Conservation (phyloP, 1,140 invertebrate species). For the Bombus balteatus region DNA sequence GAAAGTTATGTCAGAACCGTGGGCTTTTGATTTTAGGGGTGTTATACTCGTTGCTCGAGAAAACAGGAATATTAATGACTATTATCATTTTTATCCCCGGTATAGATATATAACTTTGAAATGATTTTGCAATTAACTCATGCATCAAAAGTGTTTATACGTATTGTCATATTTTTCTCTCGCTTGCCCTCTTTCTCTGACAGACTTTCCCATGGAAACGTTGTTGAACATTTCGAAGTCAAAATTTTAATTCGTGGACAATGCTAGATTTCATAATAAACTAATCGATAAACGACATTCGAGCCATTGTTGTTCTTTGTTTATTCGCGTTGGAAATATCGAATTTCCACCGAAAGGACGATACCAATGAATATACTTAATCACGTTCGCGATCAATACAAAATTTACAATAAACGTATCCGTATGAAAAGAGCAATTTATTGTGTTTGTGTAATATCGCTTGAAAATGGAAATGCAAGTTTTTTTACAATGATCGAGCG, state of each 20-base stretch:
- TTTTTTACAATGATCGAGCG: neutral
- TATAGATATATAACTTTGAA: neutral
- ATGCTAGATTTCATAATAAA: neutral
- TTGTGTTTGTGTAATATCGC: neutral
- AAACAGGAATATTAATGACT: constrained; percentile 6
- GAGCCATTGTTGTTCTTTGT: neutral
- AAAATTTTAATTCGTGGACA: neutral
- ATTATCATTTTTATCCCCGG: constrained; percentile 19
- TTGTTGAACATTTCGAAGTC: neutral
- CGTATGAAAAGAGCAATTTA: neutral
- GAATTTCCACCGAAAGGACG: neutral
- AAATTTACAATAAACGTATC: neutral
- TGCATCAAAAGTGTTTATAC: neutral
- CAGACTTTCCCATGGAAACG: no score
- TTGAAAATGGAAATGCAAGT: neutral
- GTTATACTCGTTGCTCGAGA: neutral
- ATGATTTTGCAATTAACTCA: constrained; percentile 7
- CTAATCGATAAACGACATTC: neutral
- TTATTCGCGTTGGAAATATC: neutral
- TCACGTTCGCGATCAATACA: neutral
- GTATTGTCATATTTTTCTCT: neutral
- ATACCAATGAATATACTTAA: neutral
- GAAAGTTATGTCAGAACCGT: constrained; percentile 1
- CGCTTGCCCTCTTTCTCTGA: neutral
- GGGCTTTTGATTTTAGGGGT: neutral